Evolutionary conservation across 2,113 vertebrate genomes (phyloP).

Genomic region (Notechis scutatus): DNA sequence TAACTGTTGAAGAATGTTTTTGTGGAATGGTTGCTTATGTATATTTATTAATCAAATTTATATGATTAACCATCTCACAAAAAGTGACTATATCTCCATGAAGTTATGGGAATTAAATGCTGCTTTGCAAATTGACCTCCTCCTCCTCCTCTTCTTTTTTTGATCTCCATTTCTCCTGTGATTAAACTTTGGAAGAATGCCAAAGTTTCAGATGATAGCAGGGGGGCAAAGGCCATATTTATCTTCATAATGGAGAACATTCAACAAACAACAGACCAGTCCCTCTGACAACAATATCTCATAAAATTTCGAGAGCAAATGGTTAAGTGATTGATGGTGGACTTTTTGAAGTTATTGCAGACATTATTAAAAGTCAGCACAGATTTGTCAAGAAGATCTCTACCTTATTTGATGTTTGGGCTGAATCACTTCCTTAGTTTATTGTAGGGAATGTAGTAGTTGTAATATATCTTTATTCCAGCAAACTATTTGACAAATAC

Average conservation of each 20-base stretch:
- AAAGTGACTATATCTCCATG: neutral
- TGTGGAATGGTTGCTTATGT: neutral
- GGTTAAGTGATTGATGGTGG: neutral
- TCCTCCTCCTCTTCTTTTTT: too few species aligned
- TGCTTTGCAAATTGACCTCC: neutral
- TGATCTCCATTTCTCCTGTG: too few species aligned
- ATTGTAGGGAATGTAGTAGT: neutral
- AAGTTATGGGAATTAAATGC: neutral
- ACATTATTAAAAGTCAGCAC: too few species aligned
- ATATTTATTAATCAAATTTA: neutral
- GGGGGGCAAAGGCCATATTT: neutral
- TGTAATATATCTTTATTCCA: neutral
- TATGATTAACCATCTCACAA: neutral
- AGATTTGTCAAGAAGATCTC: neutral
- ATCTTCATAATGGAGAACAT: neutral
- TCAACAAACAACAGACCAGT: neutral
- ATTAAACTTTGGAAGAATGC: neutral
- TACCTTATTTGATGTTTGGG: neutral
- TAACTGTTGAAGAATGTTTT: constrained; percentile 18
- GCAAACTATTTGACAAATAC: neutral
- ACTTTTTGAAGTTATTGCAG: neutral
- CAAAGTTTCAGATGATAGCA: too few species aligned
- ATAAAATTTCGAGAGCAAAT: neutral
- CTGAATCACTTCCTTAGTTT: neutral
- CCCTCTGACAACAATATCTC: neutral